Evolutionary conservation across 1,140 invertebrate genomes (phyloP), one percentile per base, ranked within the genome.

Genomic region (Helicoverpa zea): DNA sequence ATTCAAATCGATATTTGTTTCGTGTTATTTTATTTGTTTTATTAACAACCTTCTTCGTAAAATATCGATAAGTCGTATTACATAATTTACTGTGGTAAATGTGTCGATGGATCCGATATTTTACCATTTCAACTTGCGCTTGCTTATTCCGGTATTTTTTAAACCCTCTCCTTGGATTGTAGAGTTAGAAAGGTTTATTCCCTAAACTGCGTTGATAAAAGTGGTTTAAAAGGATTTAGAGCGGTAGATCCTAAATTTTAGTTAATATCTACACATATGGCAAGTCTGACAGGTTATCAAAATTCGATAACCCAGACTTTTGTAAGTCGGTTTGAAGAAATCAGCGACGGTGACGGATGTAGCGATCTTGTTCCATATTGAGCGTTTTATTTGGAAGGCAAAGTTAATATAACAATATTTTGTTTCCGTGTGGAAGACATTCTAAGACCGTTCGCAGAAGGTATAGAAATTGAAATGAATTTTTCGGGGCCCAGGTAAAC

Each of bases 271-370:
- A 43, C 35, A 43, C 9, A 43, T 18, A 30, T 14, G n/a, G 1
- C 16, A 29, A 70, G 54, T 30, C 58, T 66, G 58, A 61, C 61
- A 49, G 54, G 75, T 79, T 82, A 82, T 79, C 81, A 73, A 70
- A 79, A 73, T 82, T 47, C 10, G 81, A 79, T 81, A 83, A 81
- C 49, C 58, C 12, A 30, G 3, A 61, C 23, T 4, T 29, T 29
- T 59, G 13, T 4, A 29, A 29, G 29, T 3, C 1, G 13, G 9
- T 61, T 61, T 13, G 58, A 30, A 13, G 35, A 43, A 43, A 43
- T 43, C 35, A 9, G 35, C 35, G 35, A 43, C 35, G 35, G 35
- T 43, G 9, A 43, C 35, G 35, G 35, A 43, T 5, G 9, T 43
- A 43, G 35, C 35, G 58, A 23, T 13, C 10, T 30, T 61, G 13